These are phyloP conservation scores for Hippocampus barbouri DNA, from an alignment of 2,113 vertebrate genomes.

Conservation along the genomic window DNA sequence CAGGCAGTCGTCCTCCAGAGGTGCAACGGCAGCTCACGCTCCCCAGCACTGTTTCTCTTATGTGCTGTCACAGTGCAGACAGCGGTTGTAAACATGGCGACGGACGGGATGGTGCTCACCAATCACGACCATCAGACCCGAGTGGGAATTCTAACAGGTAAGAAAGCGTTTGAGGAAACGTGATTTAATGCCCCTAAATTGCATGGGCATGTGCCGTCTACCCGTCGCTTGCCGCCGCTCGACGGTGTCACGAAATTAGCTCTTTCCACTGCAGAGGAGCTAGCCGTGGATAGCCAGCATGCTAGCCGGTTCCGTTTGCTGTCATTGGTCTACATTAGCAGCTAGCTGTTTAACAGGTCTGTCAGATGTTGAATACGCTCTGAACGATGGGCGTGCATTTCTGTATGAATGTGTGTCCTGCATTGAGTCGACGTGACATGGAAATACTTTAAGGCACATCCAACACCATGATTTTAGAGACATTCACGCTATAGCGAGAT, in stretches of 20 bases:
- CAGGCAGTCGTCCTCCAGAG: slow-evolving; percentile 43
- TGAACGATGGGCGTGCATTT: not conserved
- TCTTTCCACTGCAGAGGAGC: slow-evolving; percentile 34
- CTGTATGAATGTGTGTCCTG: not conserved
- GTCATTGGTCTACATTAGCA: slow-evolving; percentile 30
- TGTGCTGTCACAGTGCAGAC: slow-evolving; percentile 60
- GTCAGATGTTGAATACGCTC: slow-evolving; percentile 4
- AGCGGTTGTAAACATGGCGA: slow-evolving; percentile 89
- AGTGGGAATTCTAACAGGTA: slow-evolving; percentile 92
- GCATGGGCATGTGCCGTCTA: slow-evolving; percentile 10
- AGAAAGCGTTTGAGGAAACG: not conserved
- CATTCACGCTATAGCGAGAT: not conserved
- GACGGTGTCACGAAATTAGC: slow-evolving; percentile 47
- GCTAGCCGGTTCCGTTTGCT: slow-evolving; percentile 48
- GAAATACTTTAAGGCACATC: not conserved
- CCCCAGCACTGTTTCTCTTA: slow-evolving; percentile 21
- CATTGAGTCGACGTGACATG: not conserved
- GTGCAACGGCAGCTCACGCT: slow-evolving; percentile 37
- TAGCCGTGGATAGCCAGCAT: slow-evolving; percentile 32
- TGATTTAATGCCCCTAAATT: not conserved
- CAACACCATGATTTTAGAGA: not conserved
- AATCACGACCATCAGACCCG: slow-evolving; percentile 97
- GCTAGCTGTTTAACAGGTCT: slow-evolving; percentile 26
- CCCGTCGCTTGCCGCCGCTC: slow-evolving; percentile 11
- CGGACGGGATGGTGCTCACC: slow-evolving; percentile 93